Evolutionary conservation across 2,888 invertebrate genomes (phyloP).

Genomic region (Macrophya alboannulata): DNA sequence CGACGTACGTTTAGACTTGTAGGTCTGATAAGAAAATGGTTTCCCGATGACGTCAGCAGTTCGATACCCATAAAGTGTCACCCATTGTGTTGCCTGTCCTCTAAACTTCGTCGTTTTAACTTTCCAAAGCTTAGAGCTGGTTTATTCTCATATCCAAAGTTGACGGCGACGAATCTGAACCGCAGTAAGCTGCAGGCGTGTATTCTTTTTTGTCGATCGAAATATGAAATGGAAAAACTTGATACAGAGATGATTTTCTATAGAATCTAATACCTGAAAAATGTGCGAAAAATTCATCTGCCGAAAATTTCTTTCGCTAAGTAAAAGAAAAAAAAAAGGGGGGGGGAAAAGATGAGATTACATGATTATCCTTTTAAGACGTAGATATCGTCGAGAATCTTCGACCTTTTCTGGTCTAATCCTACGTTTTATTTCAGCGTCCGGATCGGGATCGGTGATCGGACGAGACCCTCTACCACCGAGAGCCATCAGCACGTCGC

Average conservation of each 20-base stretch:
- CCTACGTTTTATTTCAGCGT: slow-evolving; percentile 82
- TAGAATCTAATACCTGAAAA: neutral
- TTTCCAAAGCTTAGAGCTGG: neutral
- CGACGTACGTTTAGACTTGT: slow-evolving; percentile 29
- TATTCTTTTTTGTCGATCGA: neutral
- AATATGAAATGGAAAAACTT: neutral
- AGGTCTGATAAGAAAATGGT: slow-evolving; percentile 48
- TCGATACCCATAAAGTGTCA: slow-evolving; percentile 42
- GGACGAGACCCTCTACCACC: slow-evolving; percentile 82
- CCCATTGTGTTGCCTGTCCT: slow-evolving; percentile 45
- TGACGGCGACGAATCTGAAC: neutral
- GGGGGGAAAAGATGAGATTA: neutral
- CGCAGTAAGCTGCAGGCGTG: neutral
- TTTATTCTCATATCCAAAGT: neutral
- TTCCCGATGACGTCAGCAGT: slow-evolving; percentile 48
- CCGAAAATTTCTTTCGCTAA: neutral
- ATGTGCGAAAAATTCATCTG: neutral
- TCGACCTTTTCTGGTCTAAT: slow-evolving; percentile 22
- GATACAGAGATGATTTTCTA: neutral
- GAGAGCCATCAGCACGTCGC: slow-evolving; percentile 78
- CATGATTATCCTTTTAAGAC: neutral
- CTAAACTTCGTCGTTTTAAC: slow-evolving; percentile 31
- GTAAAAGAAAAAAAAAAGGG: neutral
- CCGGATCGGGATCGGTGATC: slow-evolving; percentile 86
- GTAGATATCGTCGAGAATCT: slow-evolving; percentile 9